Conservation (phyloP, 2,113 vertebrate genomes). For the Atractosteus spatula region DNA sequence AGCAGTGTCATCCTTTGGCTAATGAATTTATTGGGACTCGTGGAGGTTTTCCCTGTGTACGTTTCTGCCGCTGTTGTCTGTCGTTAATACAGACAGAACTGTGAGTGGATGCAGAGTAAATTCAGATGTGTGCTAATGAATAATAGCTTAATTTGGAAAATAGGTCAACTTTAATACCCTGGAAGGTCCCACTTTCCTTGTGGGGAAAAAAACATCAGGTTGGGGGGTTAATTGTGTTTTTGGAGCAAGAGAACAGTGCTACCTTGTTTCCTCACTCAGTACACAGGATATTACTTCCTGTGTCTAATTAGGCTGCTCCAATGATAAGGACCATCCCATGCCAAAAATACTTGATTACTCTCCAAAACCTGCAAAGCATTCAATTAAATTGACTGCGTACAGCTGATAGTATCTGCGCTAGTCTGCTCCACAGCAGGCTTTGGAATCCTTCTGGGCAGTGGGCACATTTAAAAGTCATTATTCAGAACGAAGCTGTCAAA, state of each 20-base stretch:
- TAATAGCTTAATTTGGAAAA: too few relatives aligned
- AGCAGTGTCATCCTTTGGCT: too few relatives aligned
- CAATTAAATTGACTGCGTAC: slow-evolving; percentile 15
- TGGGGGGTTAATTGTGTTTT: too few relatives aligned
- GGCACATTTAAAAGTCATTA: slow-evolving; percentile 56
- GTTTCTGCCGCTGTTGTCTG: too few relatives aligned
- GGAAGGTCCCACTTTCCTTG: not conserved
- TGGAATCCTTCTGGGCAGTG: not conserved
- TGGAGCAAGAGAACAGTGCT: not conserved
- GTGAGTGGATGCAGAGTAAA: too few relatives aligned
- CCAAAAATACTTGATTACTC: slow-evolving; percentile 23
- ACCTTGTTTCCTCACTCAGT: too few relatives aligned
- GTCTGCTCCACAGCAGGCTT: not conserved
- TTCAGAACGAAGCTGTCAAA: slow-evolving; percentile 67
- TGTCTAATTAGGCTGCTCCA: not conserved
- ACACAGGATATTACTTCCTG: not conserved
- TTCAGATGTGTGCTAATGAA: too few relatives aligned
- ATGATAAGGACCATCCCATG: slow-evolving; percentile 6
- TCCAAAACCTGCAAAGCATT: slow-evolving; percentile 27
- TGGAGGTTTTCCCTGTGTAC: too few relatives aligned
- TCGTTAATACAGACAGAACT: too few relatives aligned
- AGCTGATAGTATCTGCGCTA: slow-evolving; percentile 20
- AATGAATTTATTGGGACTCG: too few relatives aligned
- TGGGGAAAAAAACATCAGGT: not conserved
- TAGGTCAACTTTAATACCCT: too few relatives aligned